phyloP scores from a whole-genome alignment of 2,797 vertebrate genomes.

The Clarias pachynema region DNA sequence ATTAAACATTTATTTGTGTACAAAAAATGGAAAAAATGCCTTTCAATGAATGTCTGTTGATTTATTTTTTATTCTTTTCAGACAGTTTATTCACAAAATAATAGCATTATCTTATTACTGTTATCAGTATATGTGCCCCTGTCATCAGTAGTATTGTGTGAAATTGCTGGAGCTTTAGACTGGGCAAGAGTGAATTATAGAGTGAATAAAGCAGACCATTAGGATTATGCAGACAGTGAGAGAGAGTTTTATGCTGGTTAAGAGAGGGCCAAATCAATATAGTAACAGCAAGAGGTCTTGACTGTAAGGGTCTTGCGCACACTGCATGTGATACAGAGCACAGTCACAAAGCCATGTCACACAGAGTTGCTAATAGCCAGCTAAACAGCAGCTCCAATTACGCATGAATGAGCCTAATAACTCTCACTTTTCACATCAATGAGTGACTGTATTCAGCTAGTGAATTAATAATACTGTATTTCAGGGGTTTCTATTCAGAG shows the following conservation, averaged over 20 bases:
- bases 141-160: constrained; percentile 61
- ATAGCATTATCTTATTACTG: constrained; percentile 46
- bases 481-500: not conserved
- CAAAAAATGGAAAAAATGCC: not conserved
- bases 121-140: constrained; percentile 58
- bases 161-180: constrained; percentile 61
- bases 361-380: constrained; percentile 16
- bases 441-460: not conserved
- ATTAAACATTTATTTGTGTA: constrained; percentile 13
- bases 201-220: constrained; percentile 64
- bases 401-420: constrained; percentile 4
- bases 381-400: constrained; percentile 22
- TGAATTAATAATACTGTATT: not conserved
- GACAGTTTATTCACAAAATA: constrained; percentile 36
- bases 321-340: constrained; percentile 12
- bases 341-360: not conserved
- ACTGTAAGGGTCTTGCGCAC: constrained; percentile 20
- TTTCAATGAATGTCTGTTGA: constrained; percentile 19
- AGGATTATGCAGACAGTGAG: constrained; percentile 60
- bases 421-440: not conserved
- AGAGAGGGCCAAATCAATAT: constrained; percentile 52
- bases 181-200: constrained; percentile 51
- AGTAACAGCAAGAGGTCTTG: constrained; percentile 27
- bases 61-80: constrained; percentile 27
- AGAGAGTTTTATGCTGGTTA: constrained; percentile 47